Evolutionary conservation across 2,113 vertebrate species (phyloP).

Genomic region (Ibidorhyncha struthersii): DNA sequence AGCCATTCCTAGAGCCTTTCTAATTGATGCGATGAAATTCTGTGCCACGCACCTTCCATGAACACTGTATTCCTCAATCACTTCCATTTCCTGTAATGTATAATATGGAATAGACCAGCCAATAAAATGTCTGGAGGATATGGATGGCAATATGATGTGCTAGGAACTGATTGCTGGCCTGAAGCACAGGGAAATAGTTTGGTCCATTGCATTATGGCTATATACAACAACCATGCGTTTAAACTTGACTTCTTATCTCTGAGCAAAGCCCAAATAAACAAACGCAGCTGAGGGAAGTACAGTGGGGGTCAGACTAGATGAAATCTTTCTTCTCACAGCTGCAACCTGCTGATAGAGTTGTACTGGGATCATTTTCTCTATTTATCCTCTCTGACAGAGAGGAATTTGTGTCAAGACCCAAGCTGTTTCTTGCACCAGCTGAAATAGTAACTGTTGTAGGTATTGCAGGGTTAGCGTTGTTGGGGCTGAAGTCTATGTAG

Average conservation of each 20-base stretch:
- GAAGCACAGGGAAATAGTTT: background rate
- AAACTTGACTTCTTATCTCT: background rate
- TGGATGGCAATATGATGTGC: background rate
- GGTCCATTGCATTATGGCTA: background rate
- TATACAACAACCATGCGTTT: background rate
- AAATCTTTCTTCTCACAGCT: slow-evolving; percentile 5
- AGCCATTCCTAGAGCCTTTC: background rate
- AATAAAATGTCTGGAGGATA: background rate
- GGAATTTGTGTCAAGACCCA: background rate
- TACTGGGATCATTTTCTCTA: background rate
- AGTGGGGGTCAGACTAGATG: background rate
- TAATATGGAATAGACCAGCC: background rate
- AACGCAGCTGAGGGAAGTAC: background rate
- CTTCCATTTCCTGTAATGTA: background rate
- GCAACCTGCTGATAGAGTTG: background rate
- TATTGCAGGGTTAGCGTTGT: background rate
- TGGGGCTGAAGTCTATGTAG: background rate
- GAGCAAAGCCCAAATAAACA: slow-evolving; percentile 20
- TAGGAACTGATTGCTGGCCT: background rate
- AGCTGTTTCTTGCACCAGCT: background rate
- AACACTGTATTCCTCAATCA: background rate
- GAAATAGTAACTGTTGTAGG: background rate
- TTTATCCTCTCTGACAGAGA: background rate
- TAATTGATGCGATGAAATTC: background rate
- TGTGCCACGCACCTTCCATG: background rate